These are phyloP conservation scores for Drosophila macrospina DNA, from an alignment of 2,888 invertebrate genomes.

Conservation along the genomic window DNA sequence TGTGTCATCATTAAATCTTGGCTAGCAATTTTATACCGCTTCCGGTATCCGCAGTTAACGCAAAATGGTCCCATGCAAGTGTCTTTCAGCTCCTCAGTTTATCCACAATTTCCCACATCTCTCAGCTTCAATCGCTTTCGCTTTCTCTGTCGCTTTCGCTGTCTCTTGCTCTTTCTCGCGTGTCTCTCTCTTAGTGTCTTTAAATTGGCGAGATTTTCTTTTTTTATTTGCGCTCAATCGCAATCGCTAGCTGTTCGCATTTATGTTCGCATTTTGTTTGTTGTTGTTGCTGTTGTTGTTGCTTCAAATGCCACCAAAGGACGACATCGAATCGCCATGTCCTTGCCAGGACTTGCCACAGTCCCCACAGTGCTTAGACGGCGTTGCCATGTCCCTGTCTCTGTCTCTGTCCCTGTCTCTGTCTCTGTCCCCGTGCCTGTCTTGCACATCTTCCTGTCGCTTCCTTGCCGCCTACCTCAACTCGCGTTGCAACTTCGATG, in stretches of 20 bases:
- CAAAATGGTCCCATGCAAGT: too few relatives aligned
- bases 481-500: conserved; percentile 32
- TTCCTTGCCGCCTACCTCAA: not conserved
- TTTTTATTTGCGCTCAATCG: conserved; percentile 69
- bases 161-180: conserved; percentile 1
- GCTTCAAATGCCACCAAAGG: conserved; percentile 67
- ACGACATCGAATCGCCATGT: conserved; percentile 47
- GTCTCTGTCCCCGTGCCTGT: too few relatives aligned
- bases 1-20: conserved; percentile 72
- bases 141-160: conserved; percentile 4
- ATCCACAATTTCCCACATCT: not conserved
- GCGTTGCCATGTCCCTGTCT: not conserved
- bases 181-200: conserved; percentile 10
- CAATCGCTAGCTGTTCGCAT: conserved; percentile 45
- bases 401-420: too few relatives aligned
- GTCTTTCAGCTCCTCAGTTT: too few relatives aligned
- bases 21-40: conserved; percentile 59
- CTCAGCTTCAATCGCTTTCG: not conserved
- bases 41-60: conserved; percentile 16
- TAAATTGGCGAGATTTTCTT: conserved; percentile 64
- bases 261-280: conserved; percentile 66
- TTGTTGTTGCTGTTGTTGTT: too few relatives aligned
- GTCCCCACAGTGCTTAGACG: conserved; percentile 19
- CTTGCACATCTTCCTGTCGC: too few relatives aligned
- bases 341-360: conserved; percentile 27